Base-by-base conservation (phyloP, 2,113 vertebrate species). In the Corvus moneduloides region DNA sequence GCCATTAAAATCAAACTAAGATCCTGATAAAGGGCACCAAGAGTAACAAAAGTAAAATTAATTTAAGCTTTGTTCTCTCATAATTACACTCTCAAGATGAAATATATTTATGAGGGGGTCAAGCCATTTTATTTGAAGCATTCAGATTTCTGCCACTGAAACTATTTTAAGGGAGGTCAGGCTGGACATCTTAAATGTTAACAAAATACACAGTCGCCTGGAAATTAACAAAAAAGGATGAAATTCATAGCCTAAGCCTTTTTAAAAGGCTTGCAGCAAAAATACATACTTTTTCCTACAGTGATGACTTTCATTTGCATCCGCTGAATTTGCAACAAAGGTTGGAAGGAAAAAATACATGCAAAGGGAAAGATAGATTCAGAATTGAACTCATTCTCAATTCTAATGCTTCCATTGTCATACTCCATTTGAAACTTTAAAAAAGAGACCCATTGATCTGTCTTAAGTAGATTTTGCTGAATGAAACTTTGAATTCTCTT, bases 51-150 rank as follows among this genome's bases (percentile, higher is more conserved):
- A 93, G 91, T 58, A 61, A 43, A 95, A 96, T 97, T 97, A 97
- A 93, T 93, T 81, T 93, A 74, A 30, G 41, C 71, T 96, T 97
- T 95, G 33, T 95, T 97, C 90, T 90, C 37, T 77, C 71, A 94
- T 97, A 96, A 97, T 96, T 97, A 92, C 62, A 77, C 84, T 96
- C 95, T 73, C 26, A 75, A 84, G 67, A 96, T 89, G 48, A 95
- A 97, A 89, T 61, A n/a, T 85, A 82, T 86, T 97, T 97, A 68
- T 88, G 52, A 93, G 46, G 63, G 27, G 13, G 59, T 77, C 28
- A 39, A 77, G 64, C 6, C 18, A 63, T 96, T 97, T 91, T 77
- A 73, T 86, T 91, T 93, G 77, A 93, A 66, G 71, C 41, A 89
- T 89, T 73, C 44, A 68, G 63, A 41, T 89, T 95, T 94, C 67